These are phyloP conservation scores for Heterocephalus glaber DNA, from an alignment of 2,113 vertebrate species.

Conservation along the genomic window DNA sequence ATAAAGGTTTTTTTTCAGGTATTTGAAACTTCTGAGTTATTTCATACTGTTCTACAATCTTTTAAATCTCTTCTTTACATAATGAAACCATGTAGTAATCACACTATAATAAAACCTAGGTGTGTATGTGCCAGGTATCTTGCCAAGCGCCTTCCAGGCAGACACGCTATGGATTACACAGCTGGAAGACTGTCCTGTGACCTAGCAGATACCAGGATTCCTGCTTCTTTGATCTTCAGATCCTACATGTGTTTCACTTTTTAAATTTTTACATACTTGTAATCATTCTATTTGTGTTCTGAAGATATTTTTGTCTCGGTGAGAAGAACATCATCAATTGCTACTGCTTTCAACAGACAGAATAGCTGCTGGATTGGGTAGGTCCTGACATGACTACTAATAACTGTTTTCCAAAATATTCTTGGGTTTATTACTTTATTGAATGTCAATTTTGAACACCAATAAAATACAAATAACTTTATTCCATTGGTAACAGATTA, in stretches of 20 bases:
- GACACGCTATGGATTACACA: fast-evolving
- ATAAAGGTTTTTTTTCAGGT: not conserved
- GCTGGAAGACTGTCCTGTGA: not conserved
- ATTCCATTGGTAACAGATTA: not conserved
- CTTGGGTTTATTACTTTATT: not conserved
- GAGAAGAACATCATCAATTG: not conserved
- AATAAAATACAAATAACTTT: not conserved
- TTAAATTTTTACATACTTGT: not conserved
- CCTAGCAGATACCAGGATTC: not conserved
- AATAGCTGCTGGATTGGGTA: not conserved
- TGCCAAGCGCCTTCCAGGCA: not conserved
- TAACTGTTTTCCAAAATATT: not conserved
- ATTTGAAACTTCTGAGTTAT: slow-evolving; percentile 20
- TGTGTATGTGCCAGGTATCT: not conserved
- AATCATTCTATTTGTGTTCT: slow-evolving; percentile 27
- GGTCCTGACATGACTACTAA: not conserved
- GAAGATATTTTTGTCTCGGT: slow-evolving; percentile 11
- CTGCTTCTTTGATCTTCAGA: not conserved
- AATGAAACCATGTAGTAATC: slow-evolving; percentile 22
- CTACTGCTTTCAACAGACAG: not conserved
- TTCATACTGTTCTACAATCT: slow-evolving; percentile 16
- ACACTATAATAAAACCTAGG: not conserved
- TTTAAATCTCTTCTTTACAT: slow-evolving; percentile 8
- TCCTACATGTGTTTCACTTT: not conserved
- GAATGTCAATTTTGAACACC: not conserved